A percentile compares a stretch with the other conserved stretches of the same genome.
phyloP scores from a whole-genome alignment of 1,140 invertebrate species.

The Diploscapter pachys region DNA sequence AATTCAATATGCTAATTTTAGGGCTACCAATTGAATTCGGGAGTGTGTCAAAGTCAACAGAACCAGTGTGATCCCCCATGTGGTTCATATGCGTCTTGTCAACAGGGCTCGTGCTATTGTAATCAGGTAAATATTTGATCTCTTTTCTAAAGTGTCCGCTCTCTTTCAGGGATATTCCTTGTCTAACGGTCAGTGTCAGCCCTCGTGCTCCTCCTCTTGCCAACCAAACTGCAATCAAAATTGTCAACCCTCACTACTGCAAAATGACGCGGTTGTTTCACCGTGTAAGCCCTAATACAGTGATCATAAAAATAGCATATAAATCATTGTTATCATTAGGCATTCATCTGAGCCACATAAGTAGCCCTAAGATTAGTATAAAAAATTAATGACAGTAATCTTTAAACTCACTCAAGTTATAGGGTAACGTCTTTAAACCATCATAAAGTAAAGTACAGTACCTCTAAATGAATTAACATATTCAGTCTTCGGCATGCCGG shows the following conservation, averaged over 20 bases:
- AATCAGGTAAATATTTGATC: conserved; percentile 2
- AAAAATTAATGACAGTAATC: too few species aligned
- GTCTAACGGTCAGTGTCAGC: conserved; percentile 3
- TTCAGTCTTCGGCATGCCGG: conserved; percentile 26
- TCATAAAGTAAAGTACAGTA: background rate
- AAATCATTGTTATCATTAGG: conserved; percentile 5
- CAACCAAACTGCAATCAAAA: conserved; percentile 3
- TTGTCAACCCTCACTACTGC: background rate
- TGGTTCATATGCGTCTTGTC: background rate
- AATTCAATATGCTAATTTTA: too few species aligned
- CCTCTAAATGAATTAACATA: conserved; percentile 2
- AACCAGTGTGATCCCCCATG: background rate
- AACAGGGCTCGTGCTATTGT: conserved; percentile 13
- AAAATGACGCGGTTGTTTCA: too few species aligned
- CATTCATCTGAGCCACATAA: background rate
- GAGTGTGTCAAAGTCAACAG: too few species aligned
- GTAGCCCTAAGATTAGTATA: background rate
- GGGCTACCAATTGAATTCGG: too few species aligned
- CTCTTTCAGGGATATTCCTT: conserved; percentile 6
- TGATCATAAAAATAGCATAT: background rate
- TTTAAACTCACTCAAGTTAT: too few species aligned
- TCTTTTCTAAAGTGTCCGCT: background rate
- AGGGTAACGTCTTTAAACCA: too few species aligned
- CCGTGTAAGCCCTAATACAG: too few species aligned
- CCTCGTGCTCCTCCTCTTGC: conserved; percentile 1